A percentile compares a stretch with the other conserved stretches of the same genome.
phyloP scores from a whole-genome alignment of 2,113 vertebrate genomes.

The Hylia prasina region DNA sequence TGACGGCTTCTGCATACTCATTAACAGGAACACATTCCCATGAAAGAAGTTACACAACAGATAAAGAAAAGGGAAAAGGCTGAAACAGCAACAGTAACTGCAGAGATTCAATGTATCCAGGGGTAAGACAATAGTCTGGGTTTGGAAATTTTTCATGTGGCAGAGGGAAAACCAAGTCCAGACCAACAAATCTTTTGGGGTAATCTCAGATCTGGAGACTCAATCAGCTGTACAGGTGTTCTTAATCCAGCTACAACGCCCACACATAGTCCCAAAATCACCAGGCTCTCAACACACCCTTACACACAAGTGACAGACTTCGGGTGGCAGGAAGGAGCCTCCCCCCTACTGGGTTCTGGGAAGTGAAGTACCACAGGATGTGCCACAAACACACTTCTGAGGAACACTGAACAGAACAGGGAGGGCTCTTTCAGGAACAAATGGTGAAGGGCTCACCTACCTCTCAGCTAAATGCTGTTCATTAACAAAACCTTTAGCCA shows the following conservation, averaged over 20 bases:
- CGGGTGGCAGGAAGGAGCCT: not conserved
- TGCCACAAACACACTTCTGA: rapidly evolving
- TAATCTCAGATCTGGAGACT: not conserved
- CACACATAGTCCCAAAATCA: rapidly evolving
- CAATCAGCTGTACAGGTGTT: not conserved
- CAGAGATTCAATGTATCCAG: not conserved
- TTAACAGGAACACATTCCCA: rapidly evolving
- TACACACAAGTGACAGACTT: not conserved
- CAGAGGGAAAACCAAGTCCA: not conserved
- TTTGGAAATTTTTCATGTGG: not conserved
- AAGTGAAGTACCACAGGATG: rapidly evolving
- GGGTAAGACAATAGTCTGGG: rapidly evolving
- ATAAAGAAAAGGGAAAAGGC: not conserved
- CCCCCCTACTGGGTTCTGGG: no score
- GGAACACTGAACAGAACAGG: not conserved
- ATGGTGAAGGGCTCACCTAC: not conserved
- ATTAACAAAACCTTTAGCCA: not conserved
- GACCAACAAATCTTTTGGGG: not conserved
- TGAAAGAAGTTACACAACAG: not conserved
- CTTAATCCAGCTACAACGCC: rapidly evolving
- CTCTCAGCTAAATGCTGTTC: rapidly evolving
- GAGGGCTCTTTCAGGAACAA: not conserved
- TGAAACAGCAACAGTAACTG: not conserved
- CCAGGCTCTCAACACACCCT: not conserved
- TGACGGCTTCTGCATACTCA: not conserved